Conservation (phyloP, 2,113 vertebrate genomes). For the Eurypyga helias region DNA sequence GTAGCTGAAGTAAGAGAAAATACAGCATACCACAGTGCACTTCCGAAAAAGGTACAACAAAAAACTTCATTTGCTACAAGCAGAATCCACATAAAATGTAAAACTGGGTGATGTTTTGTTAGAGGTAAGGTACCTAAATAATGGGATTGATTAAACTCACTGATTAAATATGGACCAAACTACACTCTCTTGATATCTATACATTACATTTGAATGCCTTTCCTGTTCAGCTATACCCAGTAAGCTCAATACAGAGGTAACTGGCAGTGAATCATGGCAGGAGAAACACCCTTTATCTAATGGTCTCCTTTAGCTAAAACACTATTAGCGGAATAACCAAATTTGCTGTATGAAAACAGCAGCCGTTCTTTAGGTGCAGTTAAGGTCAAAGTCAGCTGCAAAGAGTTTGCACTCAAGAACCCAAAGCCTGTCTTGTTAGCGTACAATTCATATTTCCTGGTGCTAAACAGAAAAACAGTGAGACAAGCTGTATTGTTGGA, state of each 20-base stretch:
- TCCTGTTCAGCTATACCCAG: not conserved
- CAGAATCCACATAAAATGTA: not conserved
- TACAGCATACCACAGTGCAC: not conserved
- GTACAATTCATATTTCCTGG: not conserved
- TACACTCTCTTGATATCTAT: not conserved
- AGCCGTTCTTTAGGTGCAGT: not conserved
- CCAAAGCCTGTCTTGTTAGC: not conserved
- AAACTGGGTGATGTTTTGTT: not conserved
- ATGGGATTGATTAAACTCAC: not conserved
- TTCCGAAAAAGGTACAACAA: not conserved
- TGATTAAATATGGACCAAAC: not conserved
- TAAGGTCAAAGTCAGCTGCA: not conserved
- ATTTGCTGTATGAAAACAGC: not conserved
- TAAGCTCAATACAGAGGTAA: not conserved
- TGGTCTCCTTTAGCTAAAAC: not conserved
- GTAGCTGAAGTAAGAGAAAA: not conserved
- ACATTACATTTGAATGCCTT: not conserved
- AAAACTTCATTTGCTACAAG: not conserved
- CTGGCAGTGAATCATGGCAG: not conserved
- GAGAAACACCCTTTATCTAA: not conserved
- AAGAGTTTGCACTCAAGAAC: not conserved
- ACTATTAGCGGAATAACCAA: not conserved
- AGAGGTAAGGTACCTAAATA: not conserved
- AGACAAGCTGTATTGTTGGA: not conserved
- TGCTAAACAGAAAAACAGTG: not conserved